These are phyloP conservation scores for Danaus plexippus DNA, from an alignment of 1,140 invertebrate genomes.

Conservation along the genomic window DNA sequence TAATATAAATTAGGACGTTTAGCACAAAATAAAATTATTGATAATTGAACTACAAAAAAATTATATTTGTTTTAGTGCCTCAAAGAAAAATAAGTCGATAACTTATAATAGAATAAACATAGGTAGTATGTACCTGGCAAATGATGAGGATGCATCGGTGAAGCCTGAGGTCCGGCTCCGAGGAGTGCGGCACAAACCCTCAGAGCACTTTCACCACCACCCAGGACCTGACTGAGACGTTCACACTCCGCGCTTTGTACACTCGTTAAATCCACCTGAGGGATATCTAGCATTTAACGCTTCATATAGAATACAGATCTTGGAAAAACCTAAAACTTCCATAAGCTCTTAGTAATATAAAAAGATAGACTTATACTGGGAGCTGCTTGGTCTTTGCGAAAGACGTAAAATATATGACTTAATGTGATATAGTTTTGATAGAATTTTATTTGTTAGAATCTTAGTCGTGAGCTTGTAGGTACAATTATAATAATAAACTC, in stretches of 20 bases:
- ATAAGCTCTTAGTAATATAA: too few species aligned
- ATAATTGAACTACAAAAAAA: too few species aligned
- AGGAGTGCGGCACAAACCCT: conserved; percentile 60
- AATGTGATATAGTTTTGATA: too few species aligned
- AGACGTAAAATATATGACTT: too few species aligned
- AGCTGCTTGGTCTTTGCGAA: too few species aligned
- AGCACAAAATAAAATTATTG: too few species aligned
- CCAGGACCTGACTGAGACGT: conserved; percentile 44
- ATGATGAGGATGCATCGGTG: conserved; percentile 54
- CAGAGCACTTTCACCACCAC: conserved; percentile 56
- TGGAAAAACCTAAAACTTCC: neutral
- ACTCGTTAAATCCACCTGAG: conserved; percentile 40
- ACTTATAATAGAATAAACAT: neutral
- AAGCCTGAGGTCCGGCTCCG: conserved; percentile 50
- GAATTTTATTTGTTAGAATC: too few species aligned
- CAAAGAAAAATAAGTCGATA: neutral
- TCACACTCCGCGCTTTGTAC: conserved; percentile 46
- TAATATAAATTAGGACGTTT: neutral
- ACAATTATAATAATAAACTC: too few species aligned
- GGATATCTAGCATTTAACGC: neutral
- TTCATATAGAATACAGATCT: neutral
- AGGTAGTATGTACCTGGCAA: conserved; percentile 43
- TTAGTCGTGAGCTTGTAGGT: too few species aligned
- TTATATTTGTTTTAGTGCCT: too few species aligned
- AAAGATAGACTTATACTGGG: too few species aligned